Evolutionary conservation across 2,888 invertebrate species (phyloP).

Genomic region (Melieria picta): DNA sequence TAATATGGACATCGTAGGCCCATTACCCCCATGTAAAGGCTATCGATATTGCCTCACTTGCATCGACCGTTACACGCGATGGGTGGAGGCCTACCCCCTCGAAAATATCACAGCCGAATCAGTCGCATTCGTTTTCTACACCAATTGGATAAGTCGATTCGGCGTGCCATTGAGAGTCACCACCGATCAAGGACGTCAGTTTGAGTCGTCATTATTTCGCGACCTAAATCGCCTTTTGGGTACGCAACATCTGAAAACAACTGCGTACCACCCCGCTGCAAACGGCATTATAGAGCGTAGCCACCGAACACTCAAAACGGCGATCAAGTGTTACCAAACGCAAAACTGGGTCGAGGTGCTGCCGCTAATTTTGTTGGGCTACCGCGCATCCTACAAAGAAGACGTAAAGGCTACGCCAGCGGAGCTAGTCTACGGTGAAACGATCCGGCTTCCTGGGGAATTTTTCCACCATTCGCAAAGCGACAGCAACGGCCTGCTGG

Average conservation of each 20-base stretch:
- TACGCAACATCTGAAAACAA: conserved; percentile 29
- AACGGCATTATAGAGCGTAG: conserved; percentile 37
- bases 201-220: conserved; percentile 29
- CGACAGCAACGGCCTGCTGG: too few relatives aligned
- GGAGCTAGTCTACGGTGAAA: neutral
- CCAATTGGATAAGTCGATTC: conserved; percentile 3
- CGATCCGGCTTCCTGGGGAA: neutral
- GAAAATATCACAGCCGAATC: conserved; percentile 39
- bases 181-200: conserved; percentile 30
- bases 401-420: conserved; percentile 1
- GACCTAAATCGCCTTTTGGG: conserved; percentile 43
- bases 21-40: conserved; percentile 43
- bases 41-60: conserved; percentile 55
- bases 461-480: too few relatives aligned
- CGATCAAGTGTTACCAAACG: conserved; percentile 33
- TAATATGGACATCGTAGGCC: conserved; percentile 2
- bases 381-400: conserved; percentile 33
- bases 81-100: conserved; percentile 47
- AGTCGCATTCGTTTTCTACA: conserved; percentile 48
- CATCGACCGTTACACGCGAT: conserved; percentile 44
- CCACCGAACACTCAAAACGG: conserved; percentile 31
- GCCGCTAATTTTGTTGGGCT: conserved; percentile 33
- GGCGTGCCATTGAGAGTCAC: conserved; percentile 8
- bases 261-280: conserved; percentile 34
- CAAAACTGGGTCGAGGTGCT: conserved; percentile 35